These are phyloP conservation scores for Pantelozetes paolii DNA, from an alignment of 2,888 invertebrate species.

Conservation along the genomic window DNA sequence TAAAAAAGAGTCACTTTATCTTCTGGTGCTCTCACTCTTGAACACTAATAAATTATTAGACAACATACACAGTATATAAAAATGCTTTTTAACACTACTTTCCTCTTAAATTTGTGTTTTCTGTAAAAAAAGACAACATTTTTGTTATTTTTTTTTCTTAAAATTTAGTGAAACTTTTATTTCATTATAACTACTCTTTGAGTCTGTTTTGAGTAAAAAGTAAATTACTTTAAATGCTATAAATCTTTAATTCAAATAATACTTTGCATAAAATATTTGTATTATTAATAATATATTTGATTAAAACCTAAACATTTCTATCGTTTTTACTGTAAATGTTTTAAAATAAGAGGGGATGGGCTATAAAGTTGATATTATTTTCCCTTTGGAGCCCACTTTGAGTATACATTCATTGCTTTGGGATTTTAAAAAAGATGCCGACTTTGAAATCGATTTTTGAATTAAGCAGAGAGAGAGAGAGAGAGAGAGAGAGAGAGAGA, in stretches of 20 bases:
- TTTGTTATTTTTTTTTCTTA: not conserved
- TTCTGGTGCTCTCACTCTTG: not conserved
- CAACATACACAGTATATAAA: not conserved
- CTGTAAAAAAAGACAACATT: not conserved
- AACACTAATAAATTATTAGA: not conserved
- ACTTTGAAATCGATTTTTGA: not conserved
- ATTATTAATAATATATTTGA: not conserved
- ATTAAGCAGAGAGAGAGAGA: conserved; percentile 26
- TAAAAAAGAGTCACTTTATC: not conserved
- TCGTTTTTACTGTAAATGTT: not conserved
- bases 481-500: conserved; percentile 9
- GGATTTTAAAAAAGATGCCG: conserved; percentile 29
- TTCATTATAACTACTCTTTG: no score
- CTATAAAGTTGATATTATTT: not conserved
- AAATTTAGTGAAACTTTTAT: not conserved
- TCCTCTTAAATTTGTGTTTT: not conserved
- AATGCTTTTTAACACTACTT: not conserved
- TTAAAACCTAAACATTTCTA: not conserved
- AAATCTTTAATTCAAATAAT: no score
- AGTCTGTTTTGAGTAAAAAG: no score
- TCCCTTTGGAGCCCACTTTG: conserved; percentile 17
- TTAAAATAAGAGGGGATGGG: conserved; percentile 18
- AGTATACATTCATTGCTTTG: conserved; percentile 5
- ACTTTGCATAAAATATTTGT: not conserved
- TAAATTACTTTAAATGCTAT: no score